Evolutionary conservation across 2,797 vertebrate genomes (phyloP), one percentile per base, ranked within the genome.

Genomic region (Fistularia tabacaria): DNA sequence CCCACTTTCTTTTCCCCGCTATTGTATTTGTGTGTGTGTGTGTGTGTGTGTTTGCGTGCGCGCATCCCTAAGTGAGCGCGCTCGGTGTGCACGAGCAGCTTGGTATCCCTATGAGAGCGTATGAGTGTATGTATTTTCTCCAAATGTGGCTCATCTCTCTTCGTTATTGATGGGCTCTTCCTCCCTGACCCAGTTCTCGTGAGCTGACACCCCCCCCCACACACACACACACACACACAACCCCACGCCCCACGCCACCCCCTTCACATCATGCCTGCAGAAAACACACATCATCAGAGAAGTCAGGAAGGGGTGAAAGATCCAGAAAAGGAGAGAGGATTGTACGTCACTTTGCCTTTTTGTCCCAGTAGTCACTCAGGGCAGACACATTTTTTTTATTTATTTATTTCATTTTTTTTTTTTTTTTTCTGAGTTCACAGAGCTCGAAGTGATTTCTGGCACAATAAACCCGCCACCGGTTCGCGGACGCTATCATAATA

Each of bases 131-230:
- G 42, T 53, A 13, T 60, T 52, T 52, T 64, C 54, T 49, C 62
- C 14, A 44, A 62, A 73, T 76, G 69, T 64, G 71, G 64, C 73
- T 76, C 76, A 57, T 82, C 64, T 66, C 62, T 76, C 71, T 75
- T 71, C 7, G 56, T 83, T 77, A 86, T 80, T 75, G 79, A 87
- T 84, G 81, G 81, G 65, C 79, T 79, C 48, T 51, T 79, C 77
- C 71, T 38, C 51, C 41, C 73, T 88, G 85, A 88, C 87, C 87
- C 91, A 72, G 49, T 87, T 92, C 64, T 73, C 1, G 38, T 69
- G 64, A 14, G 62, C 73, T 77, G 82, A 85, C 77, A 66, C 25
- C 25, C 25, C 25, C 25, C 25, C 25, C 25, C 25, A 3, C 25
- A 2, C 25, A 25, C 25, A 5, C 25, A 2, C 25, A 25, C 25